Base-by-base conservation (phyloP, 2,888 invertebrate genomes). In the Pollenia griseotomentosa region DNA sequence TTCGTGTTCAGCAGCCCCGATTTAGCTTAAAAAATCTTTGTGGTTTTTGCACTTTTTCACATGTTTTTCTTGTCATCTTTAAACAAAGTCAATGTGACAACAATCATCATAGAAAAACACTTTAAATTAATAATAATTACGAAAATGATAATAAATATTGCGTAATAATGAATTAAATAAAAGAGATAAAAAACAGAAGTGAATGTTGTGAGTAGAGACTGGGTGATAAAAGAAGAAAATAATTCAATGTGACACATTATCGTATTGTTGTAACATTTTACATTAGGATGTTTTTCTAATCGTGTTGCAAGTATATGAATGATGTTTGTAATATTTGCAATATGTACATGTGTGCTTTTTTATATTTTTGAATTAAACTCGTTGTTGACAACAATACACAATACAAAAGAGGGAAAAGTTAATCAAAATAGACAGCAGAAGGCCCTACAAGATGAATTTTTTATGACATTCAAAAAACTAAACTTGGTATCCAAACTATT, bases 181-280 rank as follows among this genome's bases (percentile, higher is more conserved):
- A 55, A 40, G 33, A 55, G n/a, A 48, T 40, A 10, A 12, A 78
- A 48, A 80, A 12, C 7, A 53, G 16, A 44, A 73, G 19, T 16
- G 33, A 44, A 61, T 23, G 16, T 40, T 57, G 5, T 9, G 48
- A 68, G 8, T 12, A 57, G 33, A 19, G 40, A 65, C 8, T 53
- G 61, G 53, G 46, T 66, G 74, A 46, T 46, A 57, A 23, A 74
- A 63, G 55, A 57, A 68, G 61, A 75, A 66, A 87, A 89, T 83
- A 89, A 83, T 89, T 88, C 88, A 88, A 83, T 87, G 88, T 86
- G 85, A 87, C 85, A 87, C 61, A 83, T 86, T 84, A 78, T 87
- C 61, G 61, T 77, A 80, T 88, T 83, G 68, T 78, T 86, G 74
- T 63, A 83, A 79, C 33, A 74, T 8, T 84, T 81, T 65, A 75